Evolutionary conservation across 2,888 invertebrate genomes (phyloP).

Genomic region (Charanyca ferruginea): DNA sequence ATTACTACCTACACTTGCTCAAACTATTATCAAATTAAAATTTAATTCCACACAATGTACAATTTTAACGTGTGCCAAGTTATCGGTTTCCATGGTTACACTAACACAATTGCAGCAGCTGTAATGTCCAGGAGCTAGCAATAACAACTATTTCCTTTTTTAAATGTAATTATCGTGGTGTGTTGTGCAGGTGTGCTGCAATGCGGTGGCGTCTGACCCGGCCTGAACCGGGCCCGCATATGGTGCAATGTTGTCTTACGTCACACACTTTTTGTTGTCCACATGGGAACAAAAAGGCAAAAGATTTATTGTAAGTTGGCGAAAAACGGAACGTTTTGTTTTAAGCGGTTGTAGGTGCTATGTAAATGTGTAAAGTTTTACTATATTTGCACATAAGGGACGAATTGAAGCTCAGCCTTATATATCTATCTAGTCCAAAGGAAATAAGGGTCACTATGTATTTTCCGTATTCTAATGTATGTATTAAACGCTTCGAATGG

Average conservation of each 20-base stretch:
- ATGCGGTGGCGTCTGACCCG: slow-evolving; percentile 52
- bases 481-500: no score
- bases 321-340: slow-evolving; percentile 30
- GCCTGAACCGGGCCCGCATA: slow-evolving; percentile 28
- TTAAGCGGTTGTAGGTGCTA: slow-evolving; percentile 24
- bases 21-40: slow-evolving; percentile 6
- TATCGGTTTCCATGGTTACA: slow-evolving; percentile 9
- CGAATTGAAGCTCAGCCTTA: no score
- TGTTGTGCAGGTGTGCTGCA: slow-evolving; percentile 49
- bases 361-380: slow-evolving; percentile 19
- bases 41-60: background rate
- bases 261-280: slow-evolving; percentile 43
- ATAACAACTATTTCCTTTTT: slow-evolving; percentile 35
- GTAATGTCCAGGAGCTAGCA: slow-evolving; percentile 9
- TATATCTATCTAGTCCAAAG: no score
- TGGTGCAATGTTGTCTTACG: slow-evolving; percentile 45
- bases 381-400: background rate
- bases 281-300: slow-evolving; percentile 25
- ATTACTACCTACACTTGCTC: background rate
- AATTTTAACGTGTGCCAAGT: slow-evolving; percentile 3
- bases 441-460: no score
- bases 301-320: slow-evolving; percentile 35
- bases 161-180: slow-evolving; percentile 37
- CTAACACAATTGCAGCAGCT: slow-evolving; percentile 16
- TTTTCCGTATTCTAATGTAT: no score